These are phyloP conservation scores for Odontomachus brunneus DNA, from an alignment of 1,140 invertebrate species.

Conservation along the genomic window DNA sequence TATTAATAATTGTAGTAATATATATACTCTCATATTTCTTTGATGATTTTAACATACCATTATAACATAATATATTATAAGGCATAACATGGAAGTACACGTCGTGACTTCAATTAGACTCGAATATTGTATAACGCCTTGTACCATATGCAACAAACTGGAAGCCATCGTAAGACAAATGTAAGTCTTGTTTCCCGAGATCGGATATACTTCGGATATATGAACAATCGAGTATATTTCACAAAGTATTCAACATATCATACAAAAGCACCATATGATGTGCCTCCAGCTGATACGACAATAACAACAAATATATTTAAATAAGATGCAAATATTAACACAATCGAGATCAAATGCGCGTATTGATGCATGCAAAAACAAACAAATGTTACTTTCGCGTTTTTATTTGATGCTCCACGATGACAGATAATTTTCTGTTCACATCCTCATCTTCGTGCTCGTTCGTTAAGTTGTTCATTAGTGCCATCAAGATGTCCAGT, in stretches of 20 bases:
- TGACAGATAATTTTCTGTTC: slow-evolving; percentile 11
- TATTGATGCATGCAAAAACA: too few species aligned
- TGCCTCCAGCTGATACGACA: too few species aligned
- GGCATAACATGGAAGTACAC: slow-evolving; percentile 72
- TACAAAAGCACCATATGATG: background rate
- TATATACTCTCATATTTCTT: too few species aligned
- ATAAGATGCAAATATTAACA: background rate
- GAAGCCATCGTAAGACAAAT: slow-evolving; percentile 23
- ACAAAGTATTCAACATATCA: background rate
- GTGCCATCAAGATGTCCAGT: slow-evolving; percentile 50
- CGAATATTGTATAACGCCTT: slow-evolving; percentile 54
- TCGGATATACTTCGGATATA: too few species aligned
- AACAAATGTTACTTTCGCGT: slow-evolving; percentile 41
- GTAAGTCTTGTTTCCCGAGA: background rate
- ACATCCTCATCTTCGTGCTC: background rate
- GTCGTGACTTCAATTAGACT: slow-evolving; percentile 66
- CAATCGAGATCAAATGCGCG: background rate
- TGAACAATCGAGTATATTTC: background rate
- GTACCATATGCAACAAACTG: slow-evolving; percentile 56
- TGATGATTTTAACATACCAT: slow-evolving; percentile 31
- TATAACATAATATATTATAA: slow-evolving; percentile 58
- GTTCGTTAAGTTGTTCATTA: slow-evolving; percentile 45
- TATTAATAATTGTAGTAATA: background rate
- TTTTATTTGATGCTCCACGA: slow-evolving; percentile 59
- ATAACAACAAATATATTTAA: too few species aligned